Evolutionary conservation across 2,113 vertebrate species (phyloP).

Genomic region (Mesembrinibis cayennensis): DNA sequence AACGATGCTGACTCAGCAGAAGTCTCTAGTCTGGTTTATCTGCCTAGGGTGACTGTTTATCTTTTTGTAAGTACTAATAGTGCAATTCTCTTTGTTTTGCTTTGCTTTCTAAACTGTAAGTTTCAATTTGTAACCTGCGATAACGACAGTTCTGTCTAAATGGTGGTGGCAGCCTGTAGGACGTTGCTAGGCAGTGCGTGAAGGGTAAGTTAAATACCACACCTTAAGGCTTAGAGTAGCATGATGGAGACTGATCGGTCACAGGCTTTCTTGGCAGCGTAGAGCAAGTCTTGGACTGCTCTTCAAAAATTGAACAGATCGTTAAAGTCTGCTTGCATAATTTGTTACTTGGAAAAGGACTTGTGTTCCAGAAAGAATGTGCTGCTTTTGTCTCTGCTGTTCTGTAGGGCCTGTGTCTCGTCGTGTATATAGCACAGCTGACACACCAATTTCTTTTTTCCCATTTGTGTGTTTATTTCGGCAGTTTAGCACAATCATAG

Average conservation of each 20-base stretch:
- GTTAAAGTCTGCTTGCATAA: not conserved
- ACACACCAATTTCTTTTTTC: not conserved
- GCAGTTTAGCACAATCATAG: not conserved
- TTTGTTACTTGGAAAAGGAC: not conserved
- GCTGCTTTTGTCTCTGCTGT: not conserved
- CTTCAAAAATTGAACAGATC: not conserved
- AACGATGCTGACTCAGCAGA: not conserved
- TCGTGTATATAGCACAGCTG: not conserved
- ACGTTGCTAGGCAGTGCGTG: not conserved
- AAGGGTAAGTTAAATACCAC: not conserved
- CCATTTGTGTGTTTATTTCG: not conserved
- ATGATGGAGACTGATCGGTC: not conserved
- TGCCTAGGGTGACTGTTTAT: not conserved
- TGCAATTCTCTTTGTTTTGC: not conserved
- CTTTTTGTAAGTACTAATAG: not conserved
- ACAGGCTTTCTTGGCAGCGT: not conserved
- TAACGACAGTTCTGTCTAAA: rapidly evolving
- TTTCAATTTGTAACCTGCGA: not conserved
- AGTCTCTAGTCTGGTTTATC: not conserved
- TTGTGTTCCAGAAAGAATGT: not conserved
- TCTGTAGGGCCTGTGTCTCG: not conserved
- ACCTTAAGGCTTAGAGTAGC: not conserved
- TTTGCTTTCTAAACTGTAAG: not conserved
- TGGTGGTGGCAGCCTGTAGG: not conserved
- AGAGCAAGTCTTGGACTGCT: not conserved